A percentile compares a stretch with the other conserved stretches of the same genome.
These are phyloP conservation scores for Drosophila chauvacae DNA, from an alignment of 1,140 invertebrate species.

Conservation along the genomic window DNA sequence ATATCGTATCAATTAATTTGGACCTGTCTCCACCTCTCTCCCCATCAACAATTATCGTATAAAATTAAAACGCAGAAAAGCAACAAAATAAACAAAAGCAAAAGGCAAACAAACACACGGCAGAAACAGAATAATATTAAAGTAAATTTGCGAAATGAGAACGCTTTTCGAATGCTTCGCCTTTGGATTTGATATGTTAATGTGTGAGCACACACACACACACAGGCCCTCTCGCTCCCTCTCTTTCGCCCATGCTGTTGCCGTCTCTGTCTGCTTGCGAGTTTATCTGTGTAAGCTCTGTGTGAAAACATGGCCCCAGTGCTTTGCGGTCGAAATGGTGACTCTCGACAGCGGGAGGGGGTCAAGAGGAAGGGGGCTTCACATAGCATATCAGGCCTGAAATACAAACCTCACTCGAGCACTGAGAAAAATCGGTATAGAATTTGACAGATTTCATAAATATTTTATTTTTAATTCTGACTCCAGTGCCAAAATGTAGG, in stretches of 20 bases:
- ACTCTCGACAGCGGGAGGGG: slow-evolving; percentile 15
- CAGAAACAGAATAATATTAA: slow-evolving; percentile 62
- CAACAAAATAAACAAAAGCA: slow-evolving; percentile 44
- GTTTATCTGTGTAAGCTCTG: slow-evolving; percentile 76
- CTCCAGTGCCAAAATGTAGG: not conserved
- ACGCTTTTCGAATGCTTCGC: slow-evolving; percentile 62
- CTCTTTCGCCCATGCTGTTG: not conserved
- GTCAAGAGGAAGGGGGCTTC: slow-evolving; percentile 1
- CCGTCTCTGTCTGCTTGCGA: slow-evolving; percentile 17
- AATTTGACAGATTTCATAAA: not conserved
- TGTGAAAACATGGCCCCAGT: slow-evolving; percentile 81
- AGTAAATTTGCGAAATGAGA: slow-evolving; percentile 82
- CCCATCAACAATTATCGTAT: slow-evolving; percentile 52
- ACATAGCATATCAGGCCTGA: slow-evolving; percentile 62
- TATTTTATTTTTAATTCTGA: no score
- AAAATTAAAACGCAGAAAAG: slow-evolving; percentile 68
- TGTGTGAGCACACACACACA: slow-evolving; percentile 42
- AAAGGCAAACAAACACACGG: slow-evolving; percentile 43
- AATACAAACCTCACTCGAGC: slow-evolving; percentile 46
- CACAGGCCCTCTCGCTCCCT: not conserved
- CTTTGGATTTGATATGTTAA: slow-evolving; percentile 78
- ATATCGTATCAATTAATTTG: slow-evolving; percentile 56
- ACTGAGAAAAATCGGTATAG: slow-evolving; percentile 16
- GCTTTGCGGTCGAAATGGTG: slow-evolving; percentile 75
- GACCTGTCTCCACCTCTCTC: not conserved